These are phyloP conservation scores for Neria commutata DNA, from an alignment of 2,888 invertebrate genomes.

Conservation along the genomic window DNA sequence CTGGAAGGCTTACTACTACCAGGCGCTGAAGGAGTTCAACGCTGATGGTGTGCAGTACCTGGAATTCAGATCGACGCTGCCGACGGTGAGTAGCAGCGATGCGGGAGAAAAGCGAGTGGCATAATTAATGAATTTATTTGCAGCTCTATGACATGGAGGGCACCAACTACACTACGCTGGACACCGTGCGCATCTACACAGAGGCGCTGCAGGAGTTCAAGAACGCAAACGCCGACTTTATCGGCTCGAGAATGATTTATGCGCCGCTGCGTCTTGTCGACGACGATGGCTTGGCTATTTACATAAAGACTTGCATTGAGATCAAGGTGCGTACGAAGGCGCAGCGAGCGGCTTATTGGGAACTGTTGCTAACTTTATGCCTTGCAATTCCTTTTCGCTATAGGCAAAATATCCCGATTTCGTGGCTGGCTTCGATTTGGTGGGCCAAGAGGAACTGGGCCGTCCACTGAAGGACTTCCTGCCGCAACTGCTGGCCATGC, in stretches of 20 bases:
- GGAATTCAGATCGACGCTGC: slow-evolving; percentile 71
- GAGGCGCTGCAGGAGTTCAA: slow-evolving; percentile 67
- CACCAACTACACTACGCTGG: slow-evolving; percentile 63
- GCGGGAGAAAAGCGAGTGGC: background rate
- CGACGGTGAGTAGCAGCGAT: slow-evolving; percentile 51
- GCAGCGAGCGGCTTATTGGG: background rate
- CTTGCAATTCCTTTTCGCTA: slow-evolving; percentile 39
- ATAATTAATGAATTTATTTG: background rate
- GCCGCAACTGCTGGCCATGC: slow-evolving; percentile 64
- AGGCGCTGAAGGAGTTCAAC: slow-evolving; percentile 67
- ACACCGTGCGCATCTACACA: slow-evolving; percentile 68
- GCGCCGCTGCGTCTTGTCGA: slow-evolving; percentile 67
- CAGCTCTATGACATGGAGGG: slow-evolving; percentile 72
- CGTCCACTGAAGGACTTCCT: slow-evolving; percentile 69
- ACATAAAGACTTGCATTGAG: slow-evolving; percentile 58
- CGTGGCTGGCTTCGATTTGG: slow-evolving; percentile 80
- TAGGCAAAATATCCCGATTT: slow-evolving; percentile 68
- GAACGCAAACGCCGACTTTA: slow-evolving; percentile 68
- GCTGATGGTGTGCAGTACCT: slow-evolving; percentile 74
- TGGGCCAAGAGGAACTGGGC: slow-evolving; percentile 79
- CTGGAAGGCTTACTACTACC: slow-evolving; percentile 71
- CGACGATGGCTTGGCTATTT: slow-evolving; percentile 57
- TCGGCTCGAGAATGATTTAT: slow-evolving; percentile 74
- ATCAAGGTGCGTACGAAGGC: slow-evolving; percentile 50
- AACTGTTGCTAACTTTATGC: background rate